A percentile compares a stretch with the other conserved stretches of the same genome.
These are phyloP conservation scores for Silvanus unidentatus DNA, from an alignment of 2,888 invertebrate genomes.

Conservation along the genomic window DNA sequence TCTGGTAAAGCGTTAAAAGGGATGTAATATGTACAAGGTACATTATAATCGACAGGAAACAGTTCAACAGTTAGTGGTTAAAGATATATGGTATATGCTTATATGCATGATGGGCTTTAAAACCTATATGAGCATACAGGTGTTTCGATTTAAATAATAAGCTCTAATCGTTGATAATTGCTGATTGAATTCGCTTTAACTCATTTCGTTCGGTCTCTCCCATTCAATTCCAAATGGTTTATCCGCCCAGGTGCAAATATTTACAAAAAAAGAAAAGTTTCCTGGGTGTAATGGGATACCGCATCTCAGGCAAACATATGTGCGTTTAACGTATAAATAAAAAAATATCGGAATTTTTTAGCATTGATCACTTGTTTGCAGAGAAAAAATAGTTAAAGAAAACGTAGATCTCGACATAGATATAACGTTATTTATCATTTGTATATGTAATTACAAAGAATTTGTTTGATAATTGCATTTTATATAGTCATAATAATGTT, in stretches of 20 bases:
- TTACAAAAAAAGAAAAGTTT: conserved; percentile 1
- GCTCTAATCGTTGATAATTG: conserved; percentile 15
- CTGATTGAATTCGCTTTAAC: conserved; percentile 15
- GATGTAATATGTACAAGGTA: neutral
- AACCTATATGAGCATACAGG: conserved; percentile 14
- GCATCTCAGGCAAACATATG: too few species aligned
- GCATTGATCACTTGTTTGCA: too few species aligned
- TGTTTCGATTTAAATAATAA: conserved; percentile 13
- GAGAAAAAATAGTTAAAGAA: too few species aligned
- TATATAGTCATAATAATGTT: too few species aligned
- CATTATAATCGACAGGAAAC: conserved; percentile 2
- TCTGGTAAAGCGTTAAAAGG: neutral
- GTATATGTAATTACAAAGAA: too few species aligned
- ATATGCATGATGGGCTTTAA: neutral
- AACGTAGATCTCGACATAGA: too few species aligned
- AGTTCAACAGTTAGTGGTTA: conserved; percentile 1
- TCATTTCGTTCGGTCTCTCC: conserved; percentile 7
- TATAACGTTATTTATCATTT: too few species aligned
- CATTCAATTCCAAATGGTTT: neutral
- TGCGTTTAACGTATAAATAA: too few species aligned
- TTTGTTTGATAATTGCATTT: too few species aligned
- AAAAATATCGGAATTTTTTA: too few species aligned
- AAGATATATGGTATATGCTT: neutral
- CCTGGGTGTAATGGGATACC: conserved; percentile 1
- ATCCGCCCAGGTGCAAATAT: conserved; percentile 1